Base-by-base conservation (phyloP, 2,113 vertebrate genomes). In the Pelusios castaneus region DNA sequence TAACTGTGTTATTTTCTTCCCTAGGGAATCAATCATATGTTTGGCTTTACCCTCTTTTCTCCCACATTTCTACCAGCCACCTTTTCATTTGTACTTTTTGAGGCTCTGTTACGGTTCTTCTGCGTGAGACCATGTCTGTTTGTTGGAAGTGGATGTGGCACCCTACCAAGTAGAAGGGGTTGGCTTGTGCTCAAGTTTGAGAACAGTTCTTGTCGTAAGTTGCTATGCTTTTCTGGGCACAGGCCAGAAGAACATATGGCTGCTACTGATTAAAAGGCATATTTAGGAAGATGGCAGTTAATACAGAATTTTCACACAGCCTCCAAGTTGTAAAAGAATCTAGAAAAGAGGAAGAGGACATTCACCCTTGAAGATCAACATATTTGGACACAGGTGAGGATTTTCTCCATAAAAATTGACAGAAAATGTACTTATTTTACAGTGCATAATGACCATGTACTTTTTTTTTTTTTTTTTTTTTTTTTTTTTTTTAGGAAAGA, bases 171-270 rank as follows among this genome's bases (percentile, higher is more conserved):
- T 70, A 87, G 90, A 80, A 79, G 90, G 85, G 67, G 85, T 83
- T 88, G 90, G 90, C 85, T 88, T 87, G 75, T 83, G 38, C 67
- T 73, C 90, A 88, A 43, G 85, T 82, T 93, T 83, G 80, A 87
- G 90, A 93, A 84, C 63, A 51, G 73, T 56, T 80, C 87, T 87
- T 93, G 85, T 90, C 83, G 85, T 90, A 86, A 89, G 80, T 82
- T 90, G 86, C 81, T 89, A 79, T 73, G 80, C 54, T 84, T 90
- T 85, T 83, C 80, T 73, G 75, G 58, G 80, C 52, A 80, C 81
- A 79, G 75, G 63, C 90, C 49, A 87, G 87, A 85, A 80, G 90
- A 88, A 91, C 90, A 91, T 91, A 91, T 91, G 90, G 90, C 75
- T 80, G 49, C 41, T 63, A 77, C 80, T 91, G 80, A 83, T 91